These are phyloP conservation scores for Dioctria linearis DNA, from an alignment of 2,888 invertebrate species.

Conservation along the genomic window DNA sequence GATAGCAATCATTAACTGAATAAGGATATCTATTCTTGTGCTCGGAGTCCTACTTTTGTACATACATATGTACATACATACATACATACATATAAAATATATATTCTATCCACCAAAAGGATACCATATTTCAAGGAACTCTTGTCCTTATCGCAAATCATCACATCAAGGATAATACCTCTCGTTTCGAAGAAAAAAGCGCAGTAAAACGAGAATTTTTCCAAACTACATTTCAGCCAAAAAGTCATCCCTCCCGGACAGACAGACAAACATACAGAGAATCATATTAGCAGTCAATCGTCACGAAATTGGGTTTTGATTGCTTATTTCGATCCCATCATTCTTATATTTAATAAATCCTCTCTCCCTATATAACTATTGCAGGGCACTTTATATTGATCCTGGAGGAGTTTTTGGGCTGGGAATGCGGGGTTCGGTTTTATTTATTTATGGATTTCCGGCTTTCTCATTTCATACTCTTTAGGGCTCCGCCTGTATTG, in stretches of 20 bases:
- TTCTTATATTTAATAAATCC: constrained; percentile 53
- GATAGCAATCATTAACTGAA: not conserved
- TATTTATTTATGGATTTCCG: constrained; percentile 53
- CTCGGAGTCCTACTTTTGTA: not conserved
- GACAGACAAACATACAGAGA: constrained; percentile 38
- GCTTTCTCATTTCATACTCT: constrained; percentile 38
- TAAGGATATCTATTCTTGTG: not conserved
- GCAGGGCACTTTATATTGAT: constrained; percentile 40
- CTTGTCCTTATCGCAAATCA: constrained; percentile 25
- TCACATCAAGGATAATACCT: constrained; percentile 33
- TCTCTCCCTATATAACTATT: constrained; percentile 38
- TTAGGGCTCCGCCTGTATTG: constrained; percentile 1
- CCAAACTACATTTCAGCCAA: constrained; percentile 44
- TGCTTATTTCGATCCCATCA: constrained; percentile 54
- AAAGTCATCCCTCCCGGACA: constrained; percentile 22
- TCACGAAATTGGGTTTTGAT: constrained; percentile 58
- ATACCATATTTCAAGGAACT: not conserved
- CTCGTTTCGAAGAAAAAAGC: constrained; percentile 4
- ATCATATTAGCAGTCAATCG: constrained; percentile 57
- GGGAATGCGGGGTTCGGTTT: constrained; percentile 22
- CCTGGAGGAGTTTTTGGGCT: not conserved
- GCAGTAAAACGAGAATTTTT: not conserved
- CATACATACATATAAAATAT: not conserved
- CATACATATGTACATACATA: no score
- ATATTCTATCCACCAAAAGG: not conserved